A percentile compares a stretch with the other conserved stretches of the same genome.
Conservation (phyloP, 1,140 invertebrate genomes). For the Rhopalosiphum padi region DNA sequence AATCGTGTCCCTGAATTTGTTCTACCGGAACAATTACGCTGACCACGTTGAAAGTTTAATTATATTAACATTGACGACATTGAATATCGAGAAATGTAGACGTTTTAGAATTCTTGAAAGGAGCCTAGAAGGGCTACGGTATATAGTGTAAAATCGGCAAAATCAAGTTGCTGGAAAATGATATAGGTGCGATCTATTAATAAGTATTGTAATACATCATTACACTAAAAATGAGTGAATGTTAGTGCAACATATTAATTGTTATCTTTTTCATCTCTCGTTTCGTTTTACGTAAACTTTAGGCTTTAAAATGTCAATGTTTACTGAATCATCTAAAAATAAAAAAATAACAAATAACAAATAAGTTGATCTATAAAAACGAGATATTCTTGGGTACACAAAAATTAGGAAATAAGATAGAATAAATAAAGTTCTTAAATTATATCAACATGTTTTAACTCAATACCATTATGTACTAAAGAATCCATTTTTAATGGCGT, state of each 20-base stretch:
- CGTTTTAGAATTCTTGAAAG: neutral
- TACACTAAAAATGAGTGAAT: neutral
- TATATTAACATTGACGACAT: neutral
- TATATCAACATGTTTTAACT: neutral
- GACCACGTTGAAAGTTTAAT: neutral
- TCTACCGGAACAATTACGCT: neutral
- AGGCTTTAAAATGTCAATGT: neutral
- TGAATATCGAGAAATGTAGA: neutral
- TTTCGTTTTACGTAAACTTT: neutral
- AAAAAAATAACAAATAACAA: too few species aligned
- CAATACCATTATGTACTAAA: neutral
- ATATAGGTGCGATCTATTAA: neutral
- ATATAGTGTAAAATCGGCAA: neutral
- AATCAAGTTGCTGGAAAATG: neutral
- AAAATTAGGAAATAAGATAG: neutral
- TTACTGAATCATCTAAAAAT: too few species aligned
- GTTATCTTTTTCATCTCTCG: neutral
- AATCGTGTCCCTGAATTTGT: neutral
- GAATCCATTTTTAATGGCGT: neutral
- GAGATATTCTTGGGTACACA: neutral
- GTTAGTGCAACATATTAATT: neutral
- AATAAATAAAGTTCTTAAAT: neutral
- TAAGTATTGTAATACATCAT: neutral
- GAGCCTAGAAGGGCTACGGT: neutral
- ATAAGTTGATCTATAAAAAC: neutral